phyloP scores from a whole-genome alignment of 2,113 vertebrate species.

The Erinaceus europaeus region DNA sequence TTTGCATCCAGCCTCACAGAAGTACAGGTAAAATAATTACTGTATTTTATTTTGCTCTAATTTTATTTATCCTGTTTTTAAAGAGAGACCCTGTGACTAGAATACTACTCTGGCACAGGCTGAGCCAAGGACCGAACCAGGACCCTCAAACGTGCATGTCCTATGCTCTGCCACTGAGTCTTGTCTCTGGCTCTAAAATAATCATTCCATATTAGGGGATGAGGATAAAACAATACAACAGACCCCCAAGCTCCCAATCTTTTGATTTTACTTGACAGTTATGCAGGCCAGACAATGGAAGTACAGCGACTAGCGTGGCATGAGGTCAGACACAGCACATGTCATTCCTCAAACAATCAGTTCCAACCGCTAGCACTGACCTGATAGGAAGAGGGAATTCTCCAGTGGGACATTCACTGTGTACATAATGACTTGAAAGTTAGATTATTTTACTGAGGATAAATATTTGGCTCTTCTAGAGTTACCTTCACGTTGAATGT shows the following conservation, averaged over 20 bases:
- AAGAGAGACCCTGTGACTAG: too few relatives aligned
- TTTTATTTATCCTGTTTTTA: too few relatives aligned
- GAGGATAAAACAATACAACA: too few relatives aligned
- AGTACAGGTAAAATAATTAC: neutral
- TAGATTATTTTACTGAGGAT: slow-evolving; percentile 71
- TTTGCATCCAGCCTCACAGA: neutral
- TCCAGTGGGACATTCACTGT: slow-evolving; percentile 22
- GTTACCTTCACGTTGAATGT: slow-evolving; percentile 98
- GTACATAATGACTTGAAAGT: slow-evolving; percentile 58
- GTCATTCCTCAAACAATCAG: neutral
- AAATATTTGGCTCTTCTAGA: slow-evolving; percentile 81
- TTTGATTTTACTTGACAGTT: neutral
- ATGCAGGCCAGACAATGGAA: neutral
- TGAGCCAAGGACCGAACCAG: too few relatives aligned
- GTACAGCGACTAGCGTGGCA: neutral
- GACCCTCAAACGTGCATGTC: too few relatives aligned
- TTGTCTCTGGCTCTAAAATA: too few relatives aligned
- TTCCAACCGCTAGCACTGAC: neutral
- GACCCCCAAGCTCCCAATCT: neutral
- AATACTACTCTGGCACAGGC: too few relatives aligned
- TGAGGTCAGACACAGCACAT: neutral
- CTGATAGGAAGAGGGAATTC: neutral
- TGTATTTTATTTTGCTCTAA: too few relatives aligned
- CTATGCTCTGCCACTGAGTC: too few relatives aligned
- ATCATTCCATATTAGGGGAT: neutral